Conservation (phyloP, 2,113 vertebrate species). For the Pachyramphus minor region DNA sequence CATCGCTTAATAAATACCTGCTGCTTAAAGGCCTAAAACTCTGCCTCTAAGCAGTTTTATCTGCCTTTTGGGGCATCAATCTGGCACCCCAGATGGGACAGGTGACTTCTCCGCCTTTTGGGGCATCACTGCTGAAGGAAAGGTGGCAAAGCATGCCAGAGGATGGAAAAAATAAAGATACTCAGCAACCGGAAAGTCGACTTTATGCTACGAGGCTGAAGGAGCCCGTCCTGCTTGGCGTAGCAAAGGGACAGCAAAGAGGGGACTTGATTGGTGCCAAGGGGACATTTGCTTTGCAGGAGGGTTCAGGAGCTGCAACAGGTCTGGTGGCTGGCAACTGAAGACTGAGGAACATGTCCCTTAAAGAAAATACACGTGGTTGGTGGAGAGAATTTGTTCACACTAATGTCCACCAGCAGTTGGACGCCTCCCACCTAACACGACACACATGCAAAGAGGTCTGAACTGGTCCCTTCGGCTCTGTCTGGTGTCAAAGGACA, state of each 20-base stretch:
- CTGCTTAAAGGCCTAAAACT: too few species aligned
- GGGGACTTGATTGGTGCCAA: not conserved
- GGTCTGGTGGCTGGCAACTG: not conserved
- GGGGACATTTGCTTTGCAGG: not conserved
- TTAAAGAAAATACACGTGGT: rapidly evolving
- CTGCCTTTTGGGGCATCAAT: too few species aligned
- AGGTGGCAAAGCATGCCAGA: rapidly evolving
- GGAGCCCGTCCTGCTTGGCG: not conserved
- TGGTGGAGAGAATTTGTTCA: not conserved
- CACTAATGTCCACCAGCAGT: not conserved
- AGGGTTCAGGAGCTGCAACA: not conserved
- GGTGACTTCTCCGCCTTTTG: too few species aligned
- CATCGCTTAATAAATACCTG: too few species aligned
- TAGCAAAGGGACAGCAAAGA: not conserved
- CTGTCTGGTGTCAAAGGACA: not conserved
- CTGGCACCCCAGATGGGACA: too few species aligned
- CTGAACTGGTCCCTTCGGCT: not conserved
- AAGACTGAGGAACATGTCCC: not conserved
- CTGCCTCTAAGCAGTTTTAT: too few species aligned
- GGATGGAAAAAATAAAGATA: not conserved
- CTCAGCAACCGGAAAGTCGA: not conserved
- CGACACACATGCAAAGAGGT: rapidly evolving
- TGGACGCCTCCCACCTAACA: not conserved
- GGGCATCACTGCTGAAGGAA: not conserved
- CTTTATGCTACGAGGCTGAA: not conserved